Conservation (phyloP, 2,888 invertebrate genomes). For the Trisateles emortualis region DNA sequence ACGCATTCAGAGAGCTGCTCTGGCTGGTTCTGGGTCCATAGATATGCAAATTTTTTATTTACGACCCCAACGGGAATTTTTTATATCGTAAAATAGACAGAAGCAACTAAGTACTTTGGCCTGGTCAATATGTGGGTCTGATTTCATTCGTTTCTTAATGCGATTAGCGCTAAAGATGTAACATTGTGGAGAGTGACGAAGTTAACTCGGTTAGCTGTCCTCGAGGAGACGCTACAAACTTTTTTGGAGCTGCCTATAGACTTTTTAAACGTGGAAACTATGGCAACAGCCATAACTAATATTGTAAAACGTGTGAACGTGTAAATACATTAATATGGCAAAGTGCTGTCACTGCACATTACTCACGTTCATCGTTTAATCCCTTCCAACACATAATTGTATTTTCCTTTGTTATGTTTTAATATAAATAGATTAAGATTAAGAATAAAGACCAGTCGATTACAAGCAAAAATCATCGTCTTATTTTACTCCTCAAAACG, state of each 20-base stretch:
- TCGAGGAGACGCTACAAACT: constrained; percentile 27
- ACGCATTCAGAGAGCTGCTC: constrained; percentile 61
- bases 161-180: constrained; percentile 8
- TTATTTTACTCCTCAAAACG: no score
- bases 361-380: no score
- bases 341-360: no score
- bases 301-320: no score
- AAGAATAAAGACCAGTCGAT: no score
- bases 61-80: constrained; percentile 57
- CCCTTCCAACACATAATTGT: no score
- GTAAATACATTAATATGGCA: no score
- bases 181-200: constrained; percentile 4
- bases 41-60: constrained; percentile 62
- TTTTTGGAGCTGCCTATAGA: constrained; percentile 35
- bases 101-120: constrained; percentile 30
- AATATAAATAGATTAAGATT: no score
- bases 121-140: constrained; percentile 19
- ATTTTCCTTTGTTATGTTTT: no score
- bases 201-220: constrained; percentile 20
- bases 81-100: constrained; percentile 51
- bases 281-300: no score
- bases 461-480: no score
- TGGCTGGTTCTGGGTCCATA: constrained; percentile 49
- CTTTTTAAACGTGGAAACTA: no score
- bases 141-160: constrained; percentile 1